Base-by-base conservation (phyloP, 2,113 vertebrate species). In the Cyanoramphus novaezelandiae region DNA sequence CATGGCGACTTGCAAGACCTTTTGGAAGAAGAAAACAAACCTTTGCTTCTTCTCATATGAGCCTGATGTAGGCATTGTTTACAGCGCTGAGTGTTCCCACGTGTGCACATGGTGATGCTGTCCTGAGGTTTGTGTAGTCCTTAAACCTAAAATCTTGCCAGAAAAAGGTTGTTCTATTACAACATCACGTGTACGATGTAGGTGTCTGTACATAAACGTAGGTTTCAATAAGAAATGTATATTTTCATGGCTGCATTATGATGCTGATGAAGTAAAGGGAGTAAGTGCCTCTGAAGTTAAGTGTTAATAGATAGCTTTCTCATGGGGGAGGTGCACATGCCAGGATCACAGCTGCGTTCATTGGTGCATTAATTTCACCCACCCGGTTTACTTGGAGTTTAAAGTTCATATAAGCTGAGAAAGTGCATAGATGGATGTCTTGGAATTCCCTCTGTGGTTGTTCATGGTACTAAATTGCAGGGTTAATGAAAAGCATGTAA, bases 401-500 rank as follows among this genome's bases (percentile, higher is more conserved):
- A 59, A 87, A 65, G 63, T 72, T 92, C 50, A 31, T 86, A 19
- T 50, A 74, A 77, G 17, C 43, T 74, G 25, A 57, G 31, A 86
- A 65, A 43, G 71, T 29, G 13, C 12, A 4, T 33, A 50, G 19
- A 63, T 49, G 50, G 41, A 37, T 39, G 50, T 78, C 82, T 87
- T 75, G 43, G 67, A 88, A 78, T 86, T 69, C 28, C 47, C 10
- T 63, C 37, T 50, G 46, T 59, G 60, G 49, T 71, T 94, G 63
- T 83, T 93, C 9, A 4, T 33, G 39, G 46, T 81, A 63, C 49
- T 90, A 31, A 77, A 70, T 49, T 62, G 79, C 59, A 86, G 92
- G 44, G 79, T 90, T 93, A 90, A 90, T 70, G 39, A 67, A 90
- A 91, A 91, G 43, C 43, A 17, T 20, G 41, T 92, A 69, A 53